Conservation (phyloP, 1,140 invertebrate genomes). For the Augochlora pura region DNA sequence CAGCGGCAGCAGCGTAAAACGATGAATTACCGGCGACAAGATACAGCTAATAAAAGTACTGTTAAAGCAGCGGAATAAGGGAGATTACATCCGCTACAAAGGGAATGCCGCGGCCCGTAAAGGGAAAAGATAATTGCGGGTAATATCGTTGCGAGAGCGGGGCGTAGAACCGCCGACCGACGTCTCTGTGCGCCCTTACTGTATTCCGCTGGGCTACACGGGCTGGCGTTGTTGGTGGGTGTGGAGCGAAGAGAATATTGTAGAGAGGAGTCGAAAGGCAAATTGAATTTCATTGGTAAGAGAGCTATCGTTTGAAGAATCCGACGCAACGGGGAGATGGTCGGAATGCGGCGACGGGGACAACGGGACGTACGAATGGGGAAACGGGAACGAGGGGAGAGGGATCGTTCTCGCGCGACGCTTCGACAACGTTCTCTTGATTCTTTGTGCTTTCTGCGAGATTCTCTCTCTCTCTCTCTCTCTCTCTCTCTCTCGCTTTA, state of each 20-base stretch:
- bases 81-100: too few species aligned
- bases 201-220: not conserved
- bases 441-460: not conserved
- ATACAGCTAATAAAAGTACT: too few species aligned
- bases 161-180: not conserved
- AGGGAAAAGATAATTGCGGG: not conserved
- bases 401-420: slow-evolving; percentile 6
- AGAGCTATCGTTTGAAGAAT: slow-evolving; percentile 46
- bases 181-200: not conserved
- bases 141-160: not conserved
- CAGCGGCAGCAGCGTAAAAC: too few species aligned
- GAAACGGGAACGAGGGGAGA: not conserved
- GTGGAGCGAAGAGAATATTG: too few species aligned
- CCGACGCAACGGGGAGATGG: not conserved
- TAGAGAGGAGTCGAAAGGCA: slow-evolving; percentile 38
- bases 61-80: too few species aligned
- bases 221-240: too few species aligned
- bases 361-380: slow-evolving; percentile 1
- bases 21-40: too few species aligned
- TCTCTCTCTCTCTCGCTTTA: too few species aligned
- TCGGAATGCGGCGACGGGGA: not conserved
- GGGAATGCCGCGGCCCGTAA: too few species aligned
- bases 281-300: slow-evolving; percentile 54
- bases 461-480: not conserved
- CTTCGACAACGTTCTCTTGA: slow-evolving; percentile 9